phyloP scores from a whole-genome alignment of 2,113 vertebrate genomes.

The Oreochromis tanganicae region DNA sequence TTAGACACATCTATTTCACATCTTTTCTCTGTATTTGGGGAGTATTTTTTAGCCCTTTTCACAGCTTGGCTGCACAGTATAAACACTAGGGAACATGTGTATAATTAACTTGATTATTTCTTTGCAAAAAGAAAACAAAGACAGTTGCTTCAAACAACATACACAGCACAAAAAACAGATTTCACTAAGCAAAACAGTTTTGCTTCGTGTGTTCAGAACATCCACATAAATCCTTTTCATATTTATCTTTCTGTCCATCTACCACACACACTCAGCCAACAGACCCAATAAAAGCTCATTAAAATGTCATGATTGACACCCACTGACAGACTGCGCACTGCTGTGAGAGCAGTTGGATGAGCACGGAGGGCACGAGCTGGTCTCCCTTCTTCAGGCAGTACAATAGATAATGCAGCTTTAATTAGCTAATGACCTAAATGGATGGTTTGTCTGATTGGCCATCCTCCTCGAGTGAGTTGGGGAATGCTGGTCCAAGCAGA shows the following conservation, averaged over 20 bases:
- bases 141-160: neutral
- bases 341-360: neutral
- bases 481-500: slow-evolving; percentile 26
- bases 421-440: slow-evolving; percentile 46
- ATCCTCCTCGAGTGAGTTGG: neutral
- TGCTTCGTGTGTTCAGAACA: neutral
- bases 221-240: neutral
- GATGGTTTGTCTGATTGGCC: neutral
- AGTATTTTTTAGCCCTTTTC: neutral
- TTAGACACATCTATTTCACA: neutral
- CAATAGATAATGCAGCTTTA: slow-evolving; percentile 33
- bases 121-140: neutral
- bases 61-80: neutral
- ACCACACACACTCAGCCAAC: neutral
- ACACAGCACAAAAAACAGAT: neutral
- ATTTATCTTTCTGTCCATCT: neutral
- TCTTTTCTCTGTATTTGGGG: neutral
- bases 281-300: neutral
- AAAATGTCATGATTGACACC: slow-evolving; percentile 9
- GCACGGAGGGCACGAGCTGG: neutral
- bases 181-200: neutral
- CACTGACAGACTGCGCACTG: neutral
- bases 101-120: neutral
- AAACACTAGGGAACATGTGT: neutral
- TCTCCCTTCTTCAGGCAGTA: neutral